phyloP scores from a whole-genome alignment of 1,140 invertebrate species.

The Amphibalanus amphitrite region DNA sequence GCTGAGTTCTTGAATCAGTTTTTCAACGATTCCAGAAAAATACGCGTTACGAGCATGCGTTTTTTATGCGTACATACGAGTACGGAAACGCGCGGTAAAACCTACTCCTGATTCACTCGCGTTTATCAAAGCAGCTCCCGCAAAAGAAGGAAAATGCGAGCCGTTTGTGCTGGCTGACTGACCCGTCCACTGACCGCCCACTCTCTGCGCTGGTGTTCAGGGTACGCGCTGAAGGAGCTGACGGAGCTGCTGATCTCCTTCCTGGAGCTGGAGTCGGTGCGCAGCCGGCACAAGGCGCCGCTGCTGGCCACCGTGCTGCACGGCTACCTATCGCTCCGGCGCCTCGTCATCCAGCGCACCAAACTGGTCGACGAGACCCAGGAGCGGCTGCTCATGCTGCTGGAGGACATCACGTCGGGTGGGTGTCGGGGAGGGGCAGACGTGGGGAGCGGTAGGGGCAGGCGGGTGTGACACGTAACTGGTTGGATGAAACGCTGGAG shows the following conservation, averaged over 20 bases:
- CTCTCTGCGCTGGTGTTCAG: conserved; percentile 22
- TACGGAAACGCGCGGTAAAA: no score
- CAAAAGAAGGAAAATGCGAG: no score
- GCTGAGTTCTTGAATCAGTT: no score
- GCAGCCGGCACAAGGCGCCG: conserved; percentile 73
- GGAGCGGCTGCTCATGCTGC: conserved; percentile 77
- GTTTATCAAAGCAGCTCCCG: no score
- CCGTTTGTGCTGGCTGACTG: no score
- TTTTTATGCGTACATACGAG: no score
- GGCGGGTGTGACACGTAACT: no score
- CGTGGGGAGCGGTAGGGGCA: not conserved
- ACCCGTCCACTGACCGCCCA: no score
- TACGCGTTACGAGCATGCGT: no score
- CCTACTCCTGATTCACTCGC: no score
- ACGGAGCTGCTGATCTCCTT: conserved; percentile 72
- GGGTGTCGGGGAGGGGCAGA: conserved; percentile 5
- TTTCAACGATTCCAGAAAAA: no score
- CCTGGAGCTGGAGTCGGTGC: conserved; percentile 57
- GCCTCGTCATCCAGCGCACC: conserved; percentile 84
- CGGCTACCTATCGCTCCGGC: conserved; percentile 76
- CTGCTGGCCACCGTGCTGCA: conserved; percentile 77
- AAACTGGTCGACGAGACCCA: conserved; percentile 91
- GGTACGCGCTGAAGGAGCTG: conserved; percentile 67
- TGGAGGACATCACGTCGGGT: conserved; percentile 93
- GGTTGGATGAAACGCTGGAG: no score